Percentiles rank a stretch among this genome's conserved stretches.
phyloP scores from a whole-genome alignment of 2,888 invertebrate genomes.

The Chaitophorus viminalis region DNA sequence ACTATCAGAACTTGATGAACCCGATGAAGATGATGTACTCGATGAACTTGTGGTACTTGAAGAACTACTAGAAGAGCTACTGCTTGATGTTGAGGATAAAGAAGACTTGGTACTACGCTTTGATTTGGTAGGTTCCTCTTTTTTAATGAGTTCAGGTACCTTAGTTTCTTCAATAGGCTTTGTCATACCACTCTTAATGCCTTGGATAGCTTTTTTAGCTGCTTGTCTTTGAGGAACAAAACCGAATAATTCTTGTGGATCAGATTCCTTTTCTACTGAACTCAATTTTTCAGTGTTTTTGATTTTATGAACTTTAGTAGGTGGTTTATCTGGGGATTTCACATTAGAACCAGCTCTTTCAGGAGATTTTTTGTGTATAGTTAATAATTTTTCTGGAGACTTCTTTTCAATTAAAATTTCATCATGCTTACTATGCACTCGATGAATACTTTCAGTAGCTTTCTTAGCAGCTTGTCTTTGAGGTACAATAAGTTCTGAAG shows the following conservation, averaged over 20 bases:
- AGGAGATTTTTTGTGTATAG: conserved; percentile 60
- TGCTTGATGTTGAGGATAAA: conserved; percentile 64
- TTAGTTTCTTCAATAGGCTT: conserved; percentile 67
- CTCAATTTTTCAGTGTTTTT: conserved; percentile 69
- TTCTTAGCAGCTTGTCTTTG: conserved; percentile 91
- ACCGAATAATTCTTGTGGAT: conserved; percentile 70
- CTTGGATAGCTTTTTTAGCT: conserved; percentile 90
- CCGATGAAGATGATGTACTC: conserved; percentile 69
- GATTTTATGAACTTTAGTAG: conserved; percentile 59
- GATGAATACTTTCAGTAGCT: conserved; percentile 85
- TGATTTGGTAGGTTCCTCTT: conserved; percentile 59
- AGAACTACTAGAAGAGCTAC: conserved; percentile 68
- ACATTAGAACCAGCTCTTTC: conserved; percentile 32
- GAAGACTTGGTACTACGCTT: conserved; percentile 62
- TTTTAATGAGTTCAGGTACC: conserved; percentile 44
- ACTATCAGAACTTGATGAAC: conserved; percentile 71
- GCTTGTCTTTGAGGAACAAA: conserved; percentile 91
- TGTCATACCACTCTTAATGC: conserved; percentile 81
- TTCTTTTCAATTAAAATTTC: conserved; percentile 54
- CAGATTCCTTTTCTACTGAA: conserved; percentile 74
- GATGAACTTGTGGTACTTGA: conserved; percentile 70
- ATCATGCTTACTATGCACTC: conserved; percentile 67
- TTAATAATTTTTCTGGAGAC: conserved; percentile 54
- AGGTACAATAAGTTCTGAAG: conserved; percentile 86
- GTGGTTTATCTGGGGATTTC: conserved; percentile 64